Percentiles rank a stretch among this genome's conserved stretches.
These are phyloP conservation scores for Eubasilissa regina DNA, from an alignment of 1,140 invertebrate genomes.

Conservation along the genomic window DNA sequence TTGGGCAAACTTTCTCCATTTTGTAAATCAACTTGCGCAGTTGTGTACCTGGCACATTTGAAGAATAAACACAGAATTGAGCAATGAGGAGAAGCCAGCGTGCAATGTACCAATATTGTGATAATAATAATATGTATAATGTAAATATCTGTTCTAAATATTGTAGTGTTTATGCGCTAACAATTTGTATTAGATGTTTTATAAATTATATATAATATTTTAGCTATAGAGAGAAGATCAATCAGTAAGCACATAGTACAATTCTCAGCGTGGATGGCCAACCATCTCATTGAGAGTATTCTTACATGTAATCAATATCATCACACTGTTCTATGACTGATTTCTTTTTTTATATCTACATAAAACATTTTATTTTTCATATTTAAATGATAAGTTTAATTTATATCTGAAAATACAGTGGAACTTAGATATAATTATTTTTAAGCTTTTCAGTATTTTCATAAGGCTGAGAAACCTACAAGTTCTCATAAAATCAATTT, in stretches of 20 bases:
- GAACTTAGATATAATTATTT: conserved; percentile 22
- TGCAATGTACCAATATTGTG: conserved; percentile 57
- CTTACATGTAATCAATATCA: conserved; percentile 26
- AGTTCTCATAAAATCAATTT: background rate
- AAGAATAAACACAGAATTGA: background rate
- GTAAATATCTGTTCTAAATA: conserved; percentile 53
- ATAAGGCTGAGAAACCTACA: background rate
- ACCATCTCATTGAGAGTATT: conserved; percentile 16
- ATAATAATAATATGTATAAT: conserved; percentile 56
- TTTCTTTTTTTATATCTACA: background rate
- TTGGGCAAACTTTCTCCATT: background rate
- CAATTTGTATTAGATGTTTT: conserved; percentile 52
- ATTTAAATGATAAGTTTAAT: background rate
- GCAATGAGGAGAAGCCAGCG: conserved; percentile 27
- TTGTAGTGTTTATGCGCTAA: conserved; percentile 51
- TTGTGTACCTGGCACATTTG: background rate
- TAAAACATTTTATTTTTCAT: conserved; percentile 10
- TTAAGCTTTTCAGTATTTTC: conserved; percentile 1
- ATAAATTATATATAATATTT: conserved; percentile 36
- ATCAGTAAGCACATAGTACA: conserved; percentile 49
- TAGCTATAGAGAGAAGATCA: conserved; percentile 32
- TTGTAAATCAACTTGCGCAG: background rate
- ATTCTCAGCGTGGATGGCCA: conserved; percentile 38
- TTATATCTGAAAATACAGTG: conserved; percentile 1
- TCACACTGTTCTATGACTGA: conserved; percentile 29